Percentiles rank a stretch among this genome's conserved stretches.
These are phyloP conservation scores for Kryphioiulus occultus DNA, from an alignment of 2,888 invertebrate genomes.

Conservation along the genomic window DNA sequence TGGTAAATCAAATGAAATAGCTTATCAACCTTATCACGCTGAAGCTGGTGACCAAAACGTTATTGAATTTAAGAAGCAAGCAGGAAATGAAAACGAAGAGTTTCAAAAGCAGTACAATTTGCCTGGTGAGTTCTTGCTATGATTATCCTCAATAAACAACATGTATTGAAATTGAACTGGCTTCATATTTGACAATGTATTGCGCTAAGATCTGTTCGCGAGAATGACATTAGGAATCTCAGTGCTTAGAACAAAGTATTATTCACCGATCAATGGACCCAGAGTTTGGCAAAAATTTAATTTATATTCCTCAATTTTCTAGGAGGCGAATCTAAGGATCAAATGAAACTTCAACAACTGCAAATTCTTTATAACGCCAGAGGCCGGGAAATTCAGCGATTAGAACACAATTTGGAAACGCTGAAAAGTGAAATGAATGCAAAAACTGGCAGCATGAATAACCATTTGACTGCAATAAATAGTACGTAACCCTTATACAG, in stretches of 20 bases:
- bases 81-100: neutral
- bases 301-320: neutral
- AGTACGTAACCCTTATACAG: neutral
- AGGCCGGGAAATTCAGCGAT: slow-evolving; percentile 51
- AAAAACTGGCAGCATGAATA: neutral
- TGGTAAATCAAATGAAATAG: neutral
- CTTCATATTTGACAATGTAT: too few relatives aligned
- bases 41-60: neutral
- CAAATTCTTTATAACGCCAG: slow-evolving; percentile 54
- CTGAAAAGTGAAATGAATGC: neutral
- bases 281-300: neutral
- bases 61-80: neutral
- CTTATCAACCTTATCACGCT: neutral
- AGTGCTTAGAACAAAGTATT: neutral
- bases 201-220: too few relatives aligned
- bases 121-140: neutral
- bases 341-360: slow-evolving; percentile 48
- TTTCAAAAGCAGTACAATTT: neutral
- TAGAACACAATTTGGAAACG: slow-evolving; percentile 49
- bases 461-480: neutral
- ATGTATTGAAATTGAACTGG: too few relatives aligned
- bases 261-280: too few relatives aligned
- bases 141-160: too few relatives aligned
- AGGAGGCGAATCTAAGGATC: slow-evolving; percentile 35
- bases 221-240: too few relatives aligned